Percentiles rank a stretch among this genome's conserved stretches.
These are phyloP conservation scores for Parus major DNA, from an alignment of 2,113 vertebrate genomes.

Conservation along the genomic window DNA sequence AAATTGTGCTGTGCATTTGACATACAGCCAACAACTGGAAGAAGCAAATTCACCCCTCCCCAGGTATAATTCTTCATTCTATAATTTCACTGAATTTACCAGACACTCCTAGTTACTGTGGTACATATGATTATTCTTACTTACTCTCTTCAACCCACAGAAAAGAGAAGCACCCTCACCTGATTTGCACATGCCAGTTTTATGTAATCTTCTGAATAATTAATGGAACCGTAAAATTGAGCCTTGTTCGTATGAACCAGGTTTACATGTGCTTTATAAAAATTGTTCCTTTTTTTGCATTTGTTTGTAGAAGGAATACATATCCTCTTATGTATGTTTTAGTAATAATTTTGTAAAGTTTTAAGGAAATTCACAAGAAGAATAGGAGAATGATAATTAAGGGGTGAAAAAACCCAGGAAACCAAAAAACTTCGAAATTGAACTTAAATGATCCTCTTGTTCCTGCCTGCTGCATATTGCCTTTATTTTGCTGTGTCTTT, in stretches of 20 bases:
- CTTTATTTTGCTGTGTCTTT: background rate
- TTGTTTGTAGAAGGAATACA: background rate
- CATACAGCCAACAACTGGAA: background rate
- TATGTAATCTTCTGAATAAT: background rate
- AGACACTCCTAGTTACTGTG: background rate
- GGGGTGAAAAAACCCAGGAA: background rate
- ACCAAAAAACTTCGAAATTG: background rate
- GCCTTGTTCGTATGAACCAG: background rate
- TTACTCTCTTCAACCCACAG: background rate
- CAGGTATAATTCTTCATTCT: background rate
- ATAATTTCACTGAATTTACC: background rate
- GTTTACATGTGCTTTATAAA: background rate
- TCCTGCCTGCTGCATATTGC: background rate
- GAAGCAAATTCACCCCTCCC: background rate
- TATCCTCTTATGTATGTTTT: background rate
- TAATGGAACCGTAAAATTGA: background rate
- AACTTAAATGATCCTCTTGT: background rate
- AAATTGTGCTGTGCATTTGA: conserved; percentile 12
- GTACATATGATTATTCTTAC: background rate
- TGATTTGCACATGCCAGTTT: background rate
- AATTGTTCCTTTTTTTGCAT: background rate
- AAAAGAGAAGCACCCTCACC: background rate
- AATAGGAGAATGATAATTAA: background rate
- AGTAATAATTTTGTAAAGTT: background rate
- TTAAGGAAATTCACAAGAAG: background rate